A percentile compares a stretch with the other conserved stretches of the same genome.
phyloP scores from a whole-genome alignment of 2,113 vertebrate species.

The Tiliqua scincoides region DNA sequence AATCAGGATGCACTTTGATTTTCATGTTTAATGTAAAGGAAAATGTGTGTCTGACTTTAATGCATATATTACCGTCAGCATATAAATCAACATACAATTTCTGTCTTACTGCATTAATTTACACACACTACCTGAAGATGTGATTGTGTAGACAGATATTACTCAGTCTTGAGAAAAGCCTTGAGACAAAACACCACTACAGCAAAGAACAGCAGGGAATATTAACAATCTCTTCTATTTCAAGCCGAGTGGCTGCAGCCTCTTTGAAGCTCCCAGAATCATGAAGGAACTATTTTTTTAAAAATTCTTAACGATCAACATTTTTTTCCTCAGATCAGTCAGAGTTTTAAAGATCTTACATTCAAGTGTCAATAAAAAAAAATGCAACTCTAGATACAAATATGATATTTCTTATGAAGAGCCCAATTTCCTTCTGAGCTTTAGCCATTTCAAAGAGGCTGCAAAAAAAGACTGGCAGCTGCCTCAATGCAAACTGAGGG shows the following conservation, averaged over 20 bases:
- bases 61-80: not conserved
- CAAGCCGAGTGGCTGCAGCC: conserved; percentile 13
- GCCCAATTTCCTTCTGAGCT: not conserved
- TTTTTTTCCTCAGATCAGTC: not conserved
- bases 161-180: not conserved
- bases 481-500: not conserved
- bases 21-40: not conserved
- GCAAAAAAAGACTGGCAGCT: not conserved
- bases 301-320: not conserved
- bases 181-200: not conserved
- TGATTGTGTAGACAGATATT: not conserved
- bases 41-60: not conserved
- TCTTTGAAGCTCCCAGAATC: not conserved
- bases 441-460: not conserved
- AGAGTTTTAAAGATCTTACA: conserved; percentile 34
- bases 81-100: not conserved
- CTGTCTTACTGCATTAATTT: not conserved
- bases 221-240: conserved; percentile 6
- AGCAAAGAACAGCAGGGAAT: not conserved
- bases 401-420: not conserved
- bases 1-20: not conserved
- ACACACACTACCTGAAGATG: not conserved
- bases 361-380: not conserved
- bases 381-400: not conserved
- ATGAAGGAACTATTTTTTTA: not conserved